A percentile compares a stretch with the other conserved stretches of the same genome.
phyloP scores from a whole-genome alignment of 2,888 invertebrate genomes.

The Coenonympha arcania region DNA sequence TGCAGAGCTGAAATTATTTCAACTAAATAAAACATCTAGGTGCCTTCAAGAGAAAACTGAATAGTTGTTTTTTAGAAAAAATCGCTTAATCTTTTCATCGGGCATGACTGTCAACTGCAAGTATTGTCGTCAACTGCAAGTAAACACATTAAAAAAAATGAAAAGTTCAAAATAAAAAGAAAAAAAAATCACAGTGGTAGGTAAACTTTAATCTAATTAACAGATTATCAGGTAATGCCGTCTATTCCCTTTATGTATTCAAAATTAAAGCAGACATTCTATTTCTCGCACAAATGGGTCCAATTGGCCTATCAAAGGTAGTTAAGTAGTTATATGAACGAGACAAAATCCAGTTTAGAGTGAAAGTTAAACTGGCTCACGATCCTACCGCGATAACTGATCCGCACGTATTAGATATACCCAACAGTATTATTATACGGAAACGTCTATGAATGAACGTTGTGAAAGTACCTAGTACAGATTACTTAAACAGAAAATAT shows the following conservation, averaged over 20 bases:
- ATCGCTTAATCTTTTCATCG: no score
- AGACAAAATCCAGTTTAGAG: constrained; percentile 29
- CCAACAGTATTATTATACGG: constrained; percentile 15
- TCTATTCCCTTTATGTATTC: no score
- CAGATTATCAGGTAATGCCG: no score
- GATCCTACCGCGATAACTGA: constrained; percentile 26
- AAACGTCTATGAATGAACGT: constrained; percentile 12
- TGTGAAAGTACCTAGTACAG: constrained; percentile 14
- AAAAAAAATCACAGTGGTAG: no score
- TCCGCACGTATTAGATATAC: constrained; percentile 21
- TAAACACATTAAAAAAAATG: no score
- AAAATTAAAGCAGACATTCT: constrained; percentile 7
- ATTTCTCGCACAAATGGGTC: constrained; percentile 12
- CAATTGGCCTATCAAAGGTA: constrained; percentile 20
- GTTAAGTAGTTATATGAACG: constrained; percentile 11
- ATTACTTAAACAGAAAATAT: constrained; percentile 5
- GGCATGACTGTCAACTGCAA: no score
- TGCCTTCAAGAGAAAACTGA: neutral
- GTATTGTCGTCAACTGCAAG: no score
- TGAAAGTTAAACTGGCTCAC: constrained; percentile 30
- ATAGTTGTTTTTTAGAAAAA: no score
- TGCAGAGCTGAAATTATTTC: no score
- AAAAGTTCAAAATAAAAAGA: no score
- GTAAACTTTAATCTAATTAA: no score
- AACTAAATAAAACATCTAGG: no score